Evolutionary conservation across 1,140 invertebrate genomes (phyloP).

Genomic region (Lordiphosa clarofinis): DNA sequence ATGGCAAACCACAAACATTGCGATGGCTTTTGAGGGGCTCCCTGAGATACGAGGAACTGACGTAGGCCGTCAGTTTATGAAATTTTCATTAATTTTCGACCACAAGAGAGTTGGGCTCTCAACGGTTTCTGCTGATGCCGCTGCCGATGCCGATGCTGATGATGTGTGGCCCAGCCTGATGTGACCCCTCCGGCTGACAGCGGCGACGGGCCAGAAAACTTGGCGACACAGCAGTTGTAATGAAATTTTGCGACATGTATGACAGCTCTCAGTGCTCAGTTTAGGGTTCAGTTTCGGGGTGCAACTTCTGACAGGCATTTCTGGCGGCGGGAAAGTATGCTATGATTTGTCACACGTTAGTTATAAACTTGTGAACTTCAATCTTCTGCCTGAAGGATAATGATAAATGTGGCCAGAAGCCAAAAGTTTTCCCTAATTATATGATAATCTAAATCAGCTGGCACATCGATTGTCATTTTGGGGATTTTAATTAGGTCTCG

Average conservation of each 20-base stretch:
- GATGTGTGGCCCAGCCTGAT: slow-evolving; percentile 19
- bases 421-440: slow-evolving; percentile 54
- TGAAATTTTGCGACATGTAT: slow-evolving; percentile 73
- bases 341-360: slow-evolving; percentile 43
- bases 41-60: slow-evolving; percentile 15
- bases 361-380: slow-evolving; percentile 27
- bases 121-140: slow-evolving; percentile 26
- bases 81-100: slow-evolving; percentile 78
- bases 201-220: slow-evolving; percentile 50
- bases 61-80: slow-evolving; percentile 66
- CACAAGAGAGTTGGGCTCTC: slow-evolving; percentile 58
- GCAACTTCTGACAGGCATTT: slow-evolving; percentile 59
- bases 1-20: slow-evolving; percentile 66
- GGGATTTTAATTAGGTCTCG: slow-evolving; percentile 56
- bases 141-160: slow-evolving; percentile 25
- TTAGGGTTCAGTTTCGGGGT: slow-evolving; percentile 12
- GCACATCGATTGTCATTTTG: slow-evolving; percentile 45
- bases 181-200: slow-evolving; percentile 66
- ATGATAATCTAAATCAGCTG: slow-evolving; percentile 60
- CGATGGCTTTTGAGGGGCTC: slow-evolving; percentile 37
- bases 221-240: slow-evolving; percentile 74
- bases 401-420: slow-evolving; percentile 49
- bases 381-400: slow-evolving; percentile 33
- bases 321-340: slow-evolving; percentile 46
- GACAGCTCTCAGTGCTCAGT: slow-evolving; percentile 41